A percentile compares a stretch with the other conserved stretches of the same genome.
phyloP scores from a whole-genome alignment of 53 echinoderm and acorn worm species.

The Echinometra lucunter region DNA sequence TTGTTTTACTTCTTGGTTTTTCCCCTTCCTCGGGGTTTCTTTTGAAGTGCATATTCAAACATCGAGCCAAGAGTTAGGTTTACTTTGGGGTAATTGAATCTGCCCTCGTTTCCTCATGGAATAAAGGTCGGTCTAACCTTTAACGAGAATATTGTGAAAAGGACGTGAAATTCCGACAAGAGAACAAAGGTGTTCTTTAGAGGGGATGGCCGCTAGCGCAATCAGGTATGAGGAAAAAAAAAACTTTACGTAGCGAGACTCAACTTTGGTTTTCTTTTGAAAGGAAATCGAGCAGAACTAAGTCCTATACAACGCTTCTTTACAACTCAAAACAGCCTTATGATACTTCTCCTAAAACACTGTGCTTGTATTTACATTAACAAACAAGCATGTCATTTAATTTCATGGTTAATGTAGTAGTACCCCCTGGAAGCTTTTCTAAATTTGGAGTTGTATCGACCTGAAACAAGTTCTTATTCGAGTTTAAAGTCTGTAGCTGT shows the following conservation, averaged over 20 bases:
- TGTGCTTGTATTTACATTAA: neutral
- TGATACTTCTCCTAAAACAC: neutral
- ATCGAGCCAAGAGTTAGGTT: neutral
- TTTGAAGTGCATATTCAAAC: conserved; percentile 35
- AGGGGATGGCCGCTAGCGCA: neutral
- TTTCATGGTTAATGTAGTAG: neutral
- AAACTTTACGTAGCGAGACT: conserved; percentile 20
- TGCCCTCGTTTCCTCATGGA: neutral
- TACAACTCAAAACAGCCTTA: neutral
- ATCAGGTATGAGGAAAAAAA: conserved; percentile 37
- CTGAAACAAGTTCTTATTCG: neutral
- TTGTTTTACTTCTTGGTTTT: conserved; percentile 14
- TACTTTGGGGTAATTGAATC: conserved; percentile 37
- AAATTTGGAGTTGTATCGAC: neutral
- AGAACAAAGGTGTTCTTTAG: conserved; percentile 51
- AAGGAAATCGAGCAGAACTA: neutral
- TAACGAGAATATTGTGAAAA: conserved; percentile 12
- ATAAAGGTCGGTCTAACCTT: conserved; percentile 14
- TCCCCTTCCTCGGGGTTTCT: neutral
- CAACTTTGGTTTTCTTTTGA: conserved; percentile 38
- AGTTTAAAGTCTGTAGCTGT: neutral
- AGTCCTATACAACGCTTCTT: neutral
- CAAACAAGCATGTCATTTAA: neutral
- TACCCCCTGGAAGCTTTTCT: neutral
- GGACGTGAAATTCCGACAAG: conserved; percentile 29